Percentiles rank a stretch among this genome's conserved stretches.
Conservation (phyloP, 2,797 vertebrate species). For the Chelonia mydas region DNA sequence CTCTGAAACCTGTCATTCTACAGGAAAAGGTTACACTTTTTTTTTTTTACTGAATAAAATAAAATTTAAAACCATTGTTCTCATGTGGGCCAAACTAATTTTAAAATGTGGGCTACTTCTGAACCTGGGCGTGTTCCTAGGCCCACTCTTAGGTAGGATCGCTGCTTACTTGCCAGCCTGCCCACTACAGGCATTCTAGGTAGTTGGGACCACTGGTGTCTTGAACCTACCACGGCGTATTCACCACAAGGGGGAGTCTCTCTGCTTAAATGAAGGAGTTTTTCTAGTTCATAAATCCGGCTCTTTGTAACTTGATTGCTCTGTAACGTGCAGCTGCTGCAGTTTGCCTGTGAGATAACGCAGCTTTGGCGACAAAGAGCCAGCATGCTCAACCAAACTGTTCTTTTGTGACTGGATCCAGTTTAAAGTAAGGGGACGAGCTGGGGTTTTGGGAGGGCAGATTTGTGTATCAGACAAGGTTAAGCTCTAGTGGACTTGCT, state of each 20-base stretch:
- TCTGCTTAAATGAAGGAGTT: constrained; percentile 51
- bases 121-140: not conserved
- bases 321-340: constrained; percentile 29
- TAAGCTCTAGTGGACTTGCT: not conserved
- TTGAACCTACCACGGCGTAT: constrained; percentile 11
- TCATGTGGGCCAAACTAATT: not conserved
- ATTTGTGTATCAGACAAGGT: not conserved
- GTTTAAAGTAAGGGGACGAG: not conserved
- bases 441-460: not conserved
- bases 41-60: not conserved
- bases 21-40: constrained; percentile 21
- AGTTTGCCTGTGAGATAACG: constrained; percentile 6
- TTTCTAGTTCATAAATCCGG: constrained; percentile 59
- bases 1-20: not conserved
- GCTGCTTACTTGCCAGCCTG: not conserved
- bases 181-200: not conserved
- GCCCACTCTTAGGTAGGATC: not conserved
- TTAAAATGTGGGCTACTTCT: not conserved
- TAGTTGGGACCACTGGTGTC: not conserved
- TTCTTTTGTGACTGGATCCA: not conserved
- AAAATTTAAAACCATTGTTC: not conserved
- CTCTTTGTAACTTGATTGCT: constrained; percentile 50
- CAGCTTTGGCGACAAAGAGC: not conserved
- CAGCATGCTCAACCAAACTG: not conserved
- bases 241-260: constrained; percentile 81